Base-by-base conservation (phyloP, 2,797 vertebrate species). In the Syngnathus rostellatus region DNA sequence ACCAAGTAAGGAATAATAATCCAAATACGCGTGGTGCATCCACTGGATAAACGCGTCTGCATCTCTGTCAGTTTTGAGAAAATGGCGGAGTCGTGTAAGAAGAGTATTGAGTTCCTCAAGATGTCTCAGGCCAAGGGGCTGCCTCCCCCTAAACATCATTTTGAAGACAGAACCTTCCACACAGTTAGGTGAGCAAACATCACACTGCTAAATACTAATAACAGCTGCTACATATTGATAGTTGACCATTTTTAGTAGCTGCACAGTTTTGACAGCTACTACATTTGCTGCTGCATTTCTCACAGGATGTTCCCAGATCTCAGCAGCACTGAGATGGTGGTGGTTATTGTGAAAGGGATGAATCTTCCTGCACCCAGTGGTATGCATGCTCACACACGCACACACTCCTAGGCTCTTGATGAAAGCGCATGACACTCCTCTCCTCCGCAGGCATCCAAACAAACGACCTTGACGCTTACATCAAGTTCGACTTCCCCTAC, bases 281-380 rank as follows among this genome's bases (percentile, higher is more conserved):
- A 5, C 50, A 6, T 53, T 12, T 31, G 23, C 48, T 40, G 10
- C 25, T 16, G 14, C 39, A 3, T 68, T 5, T 2, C 14, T 25
- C 17, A 31, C 82, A 99, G 97, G 86, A 95, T 99, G 72, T 98
- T 98, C 88, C 94, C 97, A 39, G 96, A 98, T 69, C 93, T 99
- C 77, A 98, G 91, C 88, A 98, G 97, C 80, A 98, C 94, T 62
- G 97, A 98, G 81, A 95, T 98, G 96, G 93, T 98, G 45, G 91
- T 99, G 11, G 68, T 93, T 53, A 85, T 99, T n/a, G 93, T 96
- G 38, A 93, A 91, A 74, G 96, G 93, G 37, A 95, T 99, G 89
- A 98, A 98, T 80, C 91, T 99, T 62, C 96, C 96, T 55, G 93
- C 94, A 72, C 97, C 97, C 0, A 90, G 90, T 78, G 97, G 97